A percentile compares a stretch with the other conserved stretches of the same genome.
These are phyloP conservation scores for Ptychoptera contaminata DNA, from an alignment of 2,888 invertebrate genomes.

Conservation along the genomic window DNA sequence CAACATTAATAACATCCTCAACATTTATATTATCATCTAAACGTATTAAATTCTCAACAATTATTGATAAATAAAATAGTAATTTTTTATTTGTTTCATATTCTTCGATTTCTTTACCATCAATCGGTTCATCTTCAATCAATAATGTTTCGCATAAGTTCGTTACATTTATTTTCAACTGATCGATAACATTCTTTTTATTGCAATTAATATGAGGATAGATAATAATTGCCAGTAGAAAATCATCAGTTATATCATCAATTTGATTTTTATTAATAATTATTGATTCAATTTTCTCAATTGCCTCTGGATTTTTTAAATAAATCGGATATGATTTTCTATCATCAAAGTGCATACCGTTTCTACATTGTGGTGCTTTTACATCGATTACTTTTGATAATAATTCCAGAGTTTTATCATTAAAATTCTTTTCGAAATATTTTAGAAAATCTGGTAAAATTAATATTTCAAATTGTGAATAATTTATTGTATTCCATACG, in stretches of 20 bases:
- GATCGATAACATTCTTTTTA: not conserved
- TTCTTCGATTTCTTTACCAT: constrained; percentile 1
- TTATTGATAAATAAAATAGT: constrained; percentile 38
- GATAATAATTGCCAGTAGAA: constrained; percentile 22
- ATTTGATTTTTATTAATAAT: constrained; percentile 15
- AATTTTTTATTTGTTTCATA: constrained; percentile 10
- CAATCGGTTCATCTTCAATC: not conserved
- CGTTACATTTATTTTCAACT: constrained; percentile 21
- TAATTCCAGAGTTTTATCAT: constrained; percentile 39
- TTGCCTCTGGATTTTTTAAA: constrained; percentile 25
- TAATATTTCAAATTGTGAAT: constrained; percentile 54
- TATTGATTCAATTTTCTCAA: not conserved
- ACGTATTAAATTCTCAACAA: constrained; percentile 43
- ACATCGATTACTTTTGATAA: constrained; percentile 47
- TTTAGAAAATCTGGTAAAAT: constrained; percentile 51
- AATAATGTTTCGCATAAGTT: constrained; percentile 17
- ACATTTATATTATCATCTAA: constrained; percentile 26
- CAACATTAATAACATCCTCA: constrained; percentile 28
- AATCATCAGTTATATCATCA: constrained; percentile 24
- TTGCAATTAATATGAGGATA: constrained; percentile 18
- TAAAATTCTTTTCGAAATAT: constrained; percentile 39
- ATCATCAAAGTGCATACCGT: constrained; percentile 39
- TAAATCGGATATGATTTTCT: constrained; percentile 55
- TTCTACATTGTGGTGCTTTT: constrained; percentile 46
- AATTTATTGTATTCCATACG: constrained; percentile 46